Evolutionary conservation across 2,888 invertebrate species (phyloP).

Genomic region (Scrobipalpa atriplicella): DNA sequence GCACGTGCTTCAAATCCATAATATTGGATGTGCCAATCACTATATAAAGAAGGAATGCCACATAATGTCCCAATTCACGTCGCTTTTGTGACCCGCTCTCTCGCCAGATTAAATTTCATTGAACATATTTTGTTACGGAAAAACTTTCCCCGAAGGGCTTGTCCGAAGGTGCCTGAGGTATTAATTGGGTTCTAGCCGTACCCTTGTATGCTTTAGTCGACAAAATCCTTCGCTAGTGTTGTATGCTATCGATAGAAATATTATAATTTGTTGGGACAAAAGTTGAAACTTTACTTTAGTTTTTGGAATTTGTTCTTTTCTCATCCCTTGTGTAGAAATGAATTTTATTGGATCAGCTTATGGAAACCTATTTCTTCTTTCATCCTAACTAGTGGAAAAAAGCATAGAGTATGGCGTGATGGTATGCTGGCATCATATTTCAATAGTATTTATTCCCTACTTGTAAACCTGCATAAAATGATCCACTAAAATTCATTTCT

Average conservation of each 20-base stretch:
- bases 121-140: slow-evolving; percentile 40
- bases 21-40: slow-evolving; percentile 2
- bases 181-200: slow-evolving; percentile 60
- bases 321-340: too few species aligned
- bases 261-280: too few species aligned
- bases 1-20: not conserved
- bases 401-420: too few species aligned
- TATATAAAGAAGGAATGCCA: not conserved
- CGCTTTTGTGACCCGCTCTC: slow-evolving; percentile 17
- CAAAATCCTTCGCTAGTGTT: slow-evolving; percentile 47
- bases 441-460: too few species aligned
- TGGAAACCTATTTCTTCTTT: too few species aligned
- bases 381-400: too few species aligned
- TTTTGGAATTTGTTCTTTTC: too few species aligned
- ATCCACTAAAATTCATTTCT: too few species aligned
- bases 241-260: not conserved
- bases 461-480: too few species aligned
- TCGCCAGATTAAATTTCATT: slow-evolving; percentile 44
- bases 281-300: too few species aligned
- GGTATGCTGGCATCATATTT: too few species aligned
- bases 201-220: slow-evolving; percentile 61
- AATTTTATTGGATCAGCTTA: too few species aligned
- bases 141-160: slow-evolving; percentile 41
- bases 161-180: slow-evolving; percentile 53
- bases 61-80: not conserved